phyloP scores from a whole-genome alignment of 2,888 invertebrate species.

The Nesidiocoris tenuis region DNA sequence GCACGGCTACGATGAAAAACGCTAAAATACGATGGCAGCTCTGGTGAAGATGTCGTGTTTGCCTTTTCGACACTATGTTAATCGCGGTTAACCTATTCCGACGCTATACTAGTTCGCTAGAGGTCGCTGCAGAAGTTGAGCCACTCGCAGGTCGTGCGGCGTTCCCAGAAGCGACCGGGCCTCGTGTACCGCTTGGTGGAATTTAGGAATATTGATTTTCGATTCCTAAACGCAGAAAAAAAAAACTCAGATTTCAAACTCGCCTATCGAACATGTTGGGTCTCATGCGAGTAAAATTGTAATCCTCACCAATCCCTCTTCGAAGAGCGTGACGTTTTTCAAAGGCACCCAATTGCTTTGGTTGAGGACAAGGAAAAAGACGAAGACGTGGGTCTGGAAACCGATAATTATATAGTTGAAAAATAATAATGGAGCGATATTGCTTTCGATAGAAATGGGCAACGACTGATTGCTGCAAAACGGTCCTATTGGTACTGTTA shows the following conservation, averaged over 20 bases:
- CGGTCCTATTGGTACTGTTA: too few relatives aligned
- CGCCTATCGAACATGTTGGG: not conserved
- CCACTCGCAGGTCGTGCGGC: not conserved
- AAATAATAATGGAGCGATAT: too few relatives aligned
- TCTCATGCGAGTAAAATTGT: not conserved
- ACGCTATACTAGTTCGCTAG: too few relatives aligned
- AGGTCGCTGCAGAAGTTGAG: not conserved
- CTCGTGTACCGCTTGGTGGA: not conserved
- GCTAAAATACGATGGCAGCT: too few relatives aligned
- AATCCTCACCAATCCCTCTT: not conserved
- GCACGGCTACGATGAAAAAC: too few relatives aligned
- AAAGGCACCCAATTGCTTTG: conserved; percentile 4
- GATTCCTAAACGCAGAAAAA: not conserved
- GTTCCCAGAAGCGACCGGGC: not conserved
- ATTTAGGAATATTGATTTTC: not conserved
- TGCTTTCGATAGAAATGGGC: too few relatives aligned
- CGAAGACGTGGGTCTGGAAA: conserved; percentile 19
- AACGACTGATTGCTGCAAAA: too few relatives aligned
- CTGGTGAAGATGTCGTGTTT: too few relatives aligned
- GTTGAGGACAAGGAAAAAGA: not conserved
- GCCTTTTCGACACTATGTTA: too few relatives aligned
- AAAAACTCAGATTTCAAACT: not conserved
- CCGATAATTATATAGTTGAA: too few relatives aligned
- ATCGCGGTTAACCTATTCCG: too few relatives aligned
- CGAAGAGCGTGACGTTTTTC: not conserved